Percentiles rank a stretch among this genome's conserved stretches.
Evolutionary conservation across 2,113 vertebrate genomes (phyloP).

Genomic region (Myrmophylax atrothorax): DNA sequence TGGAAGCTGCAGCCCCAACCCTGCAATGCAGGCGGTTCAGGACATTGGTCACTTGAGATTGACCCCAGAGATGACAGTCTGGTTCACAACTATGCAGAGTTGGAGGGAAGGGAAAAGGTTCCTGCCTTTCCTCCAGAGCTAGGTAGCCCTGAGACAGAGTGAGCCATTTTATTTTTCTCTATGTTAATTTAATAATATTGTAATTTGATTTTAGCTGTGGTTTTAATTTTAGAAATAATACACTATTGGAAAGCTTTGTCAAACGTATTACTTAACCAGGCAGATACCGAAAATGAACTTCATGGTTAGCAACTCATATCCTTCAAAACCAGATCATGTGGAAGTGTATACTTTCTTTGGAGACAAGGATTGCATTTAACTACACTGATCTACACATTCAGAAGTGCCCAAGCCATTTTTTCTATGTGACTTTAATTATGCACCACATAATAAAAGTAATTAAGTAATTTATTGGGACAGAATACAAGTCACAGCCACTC

Average conservation of each 20-base stretch:
- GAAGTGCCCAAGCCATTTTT: neutral
- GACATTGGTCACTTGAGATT: no score
- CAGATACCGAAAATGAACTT: neutral
- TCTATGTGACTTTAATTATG: neutral
- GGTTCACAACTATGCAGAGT: no score
- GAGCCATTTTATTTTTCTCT: neutral
- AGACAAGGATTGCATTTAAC: neutral
- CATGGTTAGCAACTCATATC: neutral
- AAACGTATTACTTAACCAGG: neutral
- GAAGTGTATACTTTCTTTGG: neutral
- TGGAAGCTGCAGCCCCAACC: no score
- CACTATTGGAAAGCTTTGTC: neutral
- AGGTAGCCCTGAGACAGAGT: no score
- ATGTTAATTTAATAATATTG: neutral
- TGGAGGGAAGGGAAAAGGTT: no score
- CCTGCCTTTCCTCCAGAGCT: no score
- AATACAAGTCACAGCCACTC: neutral
- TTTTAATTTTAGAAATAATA: neutral
- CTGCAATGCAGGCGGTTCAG: no score
- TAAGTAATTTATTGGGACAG: neutral
- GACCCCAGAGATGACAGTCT: no score
- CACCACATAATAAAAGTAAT: neutral
- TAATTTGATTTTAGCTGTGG: neutral
- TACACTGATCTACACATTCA: neutral
- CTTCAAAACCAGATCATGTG: neutral